These are phyloP conservation scores for Polyommatus icarus DNA, from an alignment of 2,888 invertebrate species.

Conservation along the genomic window DNA sequence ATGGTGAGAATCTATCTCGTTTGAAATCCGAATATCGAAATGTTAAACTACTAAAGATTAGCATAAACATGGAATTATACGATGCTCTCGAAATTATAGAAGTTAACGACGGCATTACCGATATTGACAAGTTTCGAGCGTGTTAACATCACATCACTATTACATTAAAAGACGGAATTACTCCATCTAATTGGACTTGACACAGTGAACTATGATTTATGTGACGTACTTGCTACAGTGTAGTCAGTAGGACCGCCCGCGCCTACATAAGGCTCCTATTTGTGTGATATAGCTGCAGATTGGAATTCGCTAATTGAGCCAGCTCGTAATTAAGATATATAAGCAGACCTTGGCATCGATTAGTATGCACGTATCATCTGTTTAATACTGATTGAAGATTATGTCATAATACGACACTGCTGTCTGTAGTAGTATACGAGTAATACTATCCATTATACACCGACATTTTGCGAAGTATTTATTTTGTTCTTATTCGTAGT, in stretches of 20 bases:
- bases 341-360: not conserved
- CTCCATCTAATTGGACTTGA: not conserved
- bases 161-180: not conserved
- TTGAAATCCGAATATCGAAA: not conserved
- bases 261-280: not conserved
- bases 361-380: not conserved
- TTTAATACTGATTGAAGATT: not conserved
- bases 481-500: not conserved
- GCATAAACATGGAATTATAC: slow-evolving; percentile 9
- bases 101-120: slow-evolving; percentile 5
- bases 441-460: not conserved
- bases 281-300: not conserved
- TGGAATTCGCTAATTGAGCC: slow-evolving; percentile 21
- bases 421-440: not conserved
- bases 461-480: not conserved
- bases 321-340: slow-evolving; percentile 22
- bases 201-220: slow-evolving; percentile 24
- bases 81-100: not conserved
- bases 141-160: not conserved
- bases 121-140: not conserved
- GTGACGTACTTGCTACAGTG: not conserved
- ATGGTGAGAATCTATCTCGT: not conserved
- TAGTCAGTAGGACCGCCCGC: not conserved
- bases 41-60: not conserved
- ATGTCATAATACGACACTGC: not conserved